Base-by-base conservation (phyloP, 2,888 invertebrate species). In the Tipula confusa region DNA sequence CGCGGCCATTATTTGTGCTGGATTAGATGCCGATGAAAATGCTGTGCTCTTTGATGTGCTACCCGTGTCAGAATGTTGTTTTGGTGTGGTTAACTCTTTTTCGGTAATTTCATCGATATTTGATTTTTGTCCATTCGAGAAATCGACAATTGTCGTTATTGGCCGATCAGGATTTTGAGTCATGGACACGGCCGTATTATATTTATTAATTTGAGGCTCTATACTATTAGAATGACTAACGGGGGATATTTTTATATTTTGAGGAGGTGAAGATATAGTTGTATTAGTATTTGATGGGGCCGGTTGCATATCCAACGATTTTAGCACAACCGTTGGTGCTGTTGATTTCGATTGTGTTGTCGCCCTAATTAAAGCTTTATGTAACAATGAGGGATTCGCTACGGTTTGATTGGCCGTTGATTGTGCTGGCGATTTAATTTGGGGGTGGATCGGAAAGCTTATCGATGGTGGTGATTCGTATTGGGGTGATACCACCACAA, bases 401-500 rank as follows among this genome's bases (percentile, higher is more conserved):
- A 89, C 90, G 48, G 87, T 88, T 29, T 86, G 87, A 84, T 87
- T 87, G n/a, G 86, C 86, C 80, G 90, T 90, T 85, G 90, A 83
- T 43, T 86, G 85, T 5, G 86, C 90, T 33, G 93, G 92, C 82
- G 93, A 93, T 84, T 93, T 91, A 81, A 93, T 92, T 84, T 93
- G 92, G 1, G 90, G 88, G 29, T 92, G 92, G 79, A 91, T 91
- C 24, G 92, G 91, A 85, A 92, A 92, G 84, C 92, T 92, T 82
- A 92, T 89, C 84, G 94, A 93, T 11, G 94, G 94, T 80, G 95
- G 94, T 87, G 94, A 95, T 88, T 95, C 96, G 87, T 93, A 93
- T 84, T 93, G 93, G 15, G 96, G 95, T 85, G 96, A 95, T 84
- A 95, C 93, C 84, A 96, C 91, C 86, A 94, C 94, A 79, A 96